phyloP scores from a whole-genome alignment of 2,797 vertebrate genomes.

The Etheostoma nigrum region DNA sequence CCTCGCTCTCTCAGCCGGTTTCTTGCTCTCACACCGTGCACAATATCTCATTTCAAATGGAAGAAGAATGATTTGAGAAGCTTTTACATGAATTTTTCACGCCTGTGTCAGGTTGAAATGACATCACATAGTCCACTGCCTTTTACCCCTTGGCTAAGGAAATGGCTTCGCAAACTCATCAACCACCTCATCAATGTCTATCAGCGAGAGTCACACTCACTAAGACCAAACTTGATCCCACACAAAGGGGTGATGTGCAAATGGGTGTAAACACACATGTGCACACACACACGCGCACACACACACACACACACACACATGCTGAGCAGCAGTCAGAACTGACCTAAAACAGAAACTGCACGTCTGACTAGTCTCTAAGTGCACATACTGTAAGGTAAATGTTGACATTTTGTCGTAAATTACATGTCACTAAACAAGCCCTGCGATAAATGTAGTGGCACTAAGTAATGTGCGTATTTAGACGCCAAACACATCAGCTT shows the following conservation, averaged over 20 bases:
- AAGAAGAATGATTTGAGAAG: slow-evolving; percentile 62
- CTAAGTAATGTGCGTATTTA: slow-evolving; percentile 62
- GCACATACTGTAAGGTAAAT: slow-evolving; percentile 21
- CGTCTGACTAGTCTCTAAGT: slow-evolving; percentile 24
- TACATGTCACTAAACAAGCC: slow-evolving; percentile 58
- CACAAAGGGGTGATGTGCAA: slow-evolving; percentile 7
- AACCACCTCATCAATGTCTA: slow-evolving; percentile 59
- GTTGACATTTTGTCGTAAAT: slow-evolving; percentile 47
- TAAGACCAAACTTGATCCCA: slow-evolving; percentile 43
- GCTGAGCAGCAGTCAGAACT: background rate
- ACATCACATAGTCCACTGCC: slow-evolving; percentile 57
- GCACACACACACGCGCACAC: background rate
- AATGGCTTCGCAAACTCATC: slow-evolving; percentile 66
- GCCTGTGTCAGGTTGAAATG: slow-evolving; percentile 62
- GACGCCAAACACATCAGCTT: slow-evolving; percentile 37
- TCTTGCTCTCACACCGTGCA: slow-evolving; percentile 46
- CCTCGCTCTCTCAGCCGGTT: slow-evolving; percentile 8
- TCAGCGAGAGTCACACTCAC: slow-evolving; percentile 56
- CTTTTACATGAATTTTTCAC: slow-evolving; percentile 72
- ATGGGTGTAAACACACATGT: background rate
- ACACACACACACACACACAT: slow-evolving; percentile 2
- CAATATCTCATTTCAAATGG: slow-evolving; percentile 71
- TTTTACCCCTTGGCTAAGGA: slow-evolving; percentile 43
- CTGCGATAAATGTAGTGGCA: slow-evolving; percentile 63
- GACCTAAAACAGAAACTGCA: slow-evolving; percentile 19